A percentile compares a stretch with the other conserved stretches of the same genome.
Conservation (phyloP, 2,113 vertebrate genomes). For the Toxotes chatareus region DNA sequence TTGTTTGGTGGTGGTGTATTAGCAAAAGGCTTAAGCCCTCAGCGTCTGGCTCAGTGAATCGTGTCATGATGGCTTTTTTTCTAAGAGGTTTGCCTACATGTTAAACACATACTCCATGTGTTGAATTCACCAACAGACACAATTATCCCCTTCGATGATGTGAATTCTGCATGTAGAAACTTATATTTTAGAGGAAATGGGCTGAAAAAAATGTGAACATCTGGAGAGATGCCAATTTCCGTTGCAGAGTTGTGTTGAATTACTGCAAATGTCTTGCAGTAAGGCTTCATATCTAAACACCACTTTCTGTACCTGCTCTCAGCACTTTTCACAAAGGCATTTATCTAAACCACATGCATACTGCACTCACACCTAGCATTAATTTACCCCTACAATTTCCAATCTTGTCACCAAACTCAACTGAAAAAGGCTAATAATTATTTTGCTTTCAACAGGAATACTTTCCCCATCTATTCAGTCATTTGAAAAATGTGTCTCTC, state of each 20-base stretch:
- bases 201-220: background rate
- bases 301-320: background rate
- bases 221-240: background rate
- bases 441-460: constrained; percentile 18
- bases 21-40: constrained; percentile 59
- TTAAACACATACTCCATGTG: constrained; percentile 41
- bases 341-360: constrained; percentile 13
- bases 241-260: constrained; percentile 1
- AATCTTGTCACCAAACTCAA: background rate
- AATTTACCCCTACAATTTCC: constrained; percentile 27
- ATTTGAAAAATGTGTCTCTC: background rate
- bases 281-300: background rate
- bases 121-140: background rate
- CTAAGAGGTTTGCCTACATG: constrained; percentile 42
- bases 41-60: constrained; percentile 49
- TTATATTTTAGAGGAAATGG: background rate
- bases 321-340: constrained; percentile 3
- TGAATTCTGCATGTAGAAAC: background rate
- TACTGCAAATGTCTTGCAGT: background rate
- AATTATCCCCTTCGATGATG: background rate
- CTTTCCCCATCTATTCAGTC: constrained; percentile 11
- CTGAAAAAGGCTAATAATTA: constrained; percentile 9
- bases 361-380: background rate
- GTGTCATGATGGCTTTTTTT: constrained; percentile 49
- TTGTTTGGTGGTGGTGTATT: constrained; percentile 66